Conservation (phyloP, 2,888 invertebrate species). For the Tanytarsus gracilentus region DNA sequence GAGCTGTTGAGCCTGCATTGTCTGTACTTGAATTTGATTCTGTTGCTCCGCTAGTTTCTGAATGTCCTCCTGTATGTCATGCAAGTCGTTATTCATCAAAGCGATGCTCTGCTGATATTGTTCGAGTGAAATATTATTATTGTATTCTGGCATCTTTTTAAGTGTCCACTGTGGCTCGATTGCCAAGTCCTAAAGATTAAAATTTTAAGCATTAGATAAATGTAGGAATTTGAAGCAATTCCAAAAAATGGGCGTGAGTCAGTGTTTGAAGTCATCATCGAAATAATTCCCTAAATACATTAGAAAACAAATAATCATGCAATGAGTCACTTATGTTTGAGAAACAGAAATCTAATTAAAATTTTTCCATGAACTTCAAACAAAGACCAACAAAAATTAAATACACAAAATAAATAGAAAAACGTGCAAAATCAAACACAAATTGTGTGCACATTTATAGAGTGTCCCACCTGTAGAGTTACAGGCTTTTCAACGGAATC, state of each 20-base stretch:
- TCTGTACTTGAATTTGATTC: constrained; percentile 58
- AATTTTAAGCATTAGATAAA: neutral
- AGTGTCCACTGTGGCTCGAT: constrained; percentile 19
- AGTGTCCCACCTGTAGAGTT: constrained; percentile 26
- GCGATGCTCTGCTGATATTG: constrained; percentile 46
- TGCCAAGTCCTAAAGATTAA: constrained; percentile 13
- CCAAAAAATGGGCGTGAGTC: too few species aligned
- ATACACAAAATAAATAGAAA: neutral
- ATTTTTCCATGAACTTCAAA: neutral
- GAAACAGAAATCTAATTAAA: neutral
- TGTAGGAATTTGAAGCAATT: too few species aligned
- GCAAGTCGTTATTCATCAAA: constrained; percentile 80
- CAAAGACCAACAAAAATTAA: neutral
- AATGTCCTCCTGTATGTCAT: constrained; percentile 90
- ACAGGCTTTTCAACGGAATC: constrained; percentile 26
- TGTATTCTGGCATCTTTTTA: constrained; percentile 18
- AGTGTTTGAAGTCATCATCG: too few species aligned
- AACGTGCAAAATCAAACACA: neutral
- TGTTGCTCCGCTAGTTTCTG: constrained; percentile 79
- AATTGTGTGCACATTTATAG: neutral
- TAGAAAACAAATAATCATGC: too few species aligned
- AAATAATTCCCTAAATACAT: too few species aligned
- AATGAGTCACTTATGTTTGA: too few species aligned
- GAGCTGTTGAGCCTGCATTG: constrained; percentile 51
- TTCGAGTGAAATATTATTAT: constrained; percentile 32